phyloP scores from a whole-genome alignment of 2,797 vertebrate genomes.

The Anas acuta region DNA sequence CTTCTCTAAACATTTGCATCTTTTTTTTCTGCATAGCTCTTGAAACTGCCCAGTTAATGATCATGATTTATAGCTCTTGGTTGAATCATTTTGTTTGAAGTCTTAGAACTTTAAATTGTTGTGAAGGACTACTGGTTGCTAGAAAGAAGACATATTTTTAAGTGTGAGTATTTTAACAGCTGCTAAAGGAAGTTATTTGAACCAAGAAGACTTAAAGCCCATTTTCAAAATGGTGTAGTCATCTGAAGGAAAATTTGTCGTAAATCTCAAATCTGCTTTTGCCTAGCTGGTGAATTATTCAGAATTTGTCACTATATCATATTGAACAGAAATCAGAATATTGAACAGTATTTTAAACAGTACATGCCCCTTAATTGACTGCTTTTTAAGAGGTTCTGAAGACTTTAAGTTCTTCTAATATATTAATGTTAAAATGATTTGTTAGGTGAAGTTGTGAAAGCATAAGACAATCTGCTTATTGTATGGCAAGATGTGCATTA shows the following conservation, averaged over 20 bases:
- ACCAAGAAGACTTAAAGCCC: background rate
- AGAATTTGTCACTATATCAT: background rate
- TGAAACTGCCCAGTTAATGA: background rate
- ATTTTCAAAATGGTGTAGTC: background rate
- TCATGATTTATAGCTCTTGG: background rate
- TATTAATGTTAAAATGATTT: background rate
- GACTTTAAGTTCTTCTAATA: background rate
- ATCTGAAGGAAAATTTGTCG: background rate
- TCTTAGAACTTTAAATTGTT: background rate
- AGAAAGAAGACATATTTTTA: background rate
- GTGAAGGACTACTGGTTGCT: background rate
- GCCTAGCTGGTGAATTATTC: background rate
- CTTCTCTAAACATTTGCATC: background rate
- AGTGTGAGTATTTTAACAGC: background rate
- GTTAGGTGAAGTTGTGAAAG: background rate
- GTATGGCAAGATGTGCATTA: background rate
- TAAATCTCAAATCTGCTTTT: background rate
- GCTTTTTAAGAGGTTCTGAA: background rate
- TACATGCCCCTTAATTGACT: background rate
- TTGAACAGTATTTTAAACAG: background rate
- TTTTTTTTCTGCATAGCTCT: background rate
- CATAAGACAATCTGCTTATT: background rate
- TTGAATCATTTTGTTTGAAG: background rate
- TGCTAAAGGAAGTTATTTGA: background rate
- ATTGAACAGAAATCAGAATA: background rate